Evolutionary conservation across 2,113 vertebrate genomes (phyloP), one percentile per base, ranked within the genome.

Genomic region (Danionella cerebrum): DNA sequence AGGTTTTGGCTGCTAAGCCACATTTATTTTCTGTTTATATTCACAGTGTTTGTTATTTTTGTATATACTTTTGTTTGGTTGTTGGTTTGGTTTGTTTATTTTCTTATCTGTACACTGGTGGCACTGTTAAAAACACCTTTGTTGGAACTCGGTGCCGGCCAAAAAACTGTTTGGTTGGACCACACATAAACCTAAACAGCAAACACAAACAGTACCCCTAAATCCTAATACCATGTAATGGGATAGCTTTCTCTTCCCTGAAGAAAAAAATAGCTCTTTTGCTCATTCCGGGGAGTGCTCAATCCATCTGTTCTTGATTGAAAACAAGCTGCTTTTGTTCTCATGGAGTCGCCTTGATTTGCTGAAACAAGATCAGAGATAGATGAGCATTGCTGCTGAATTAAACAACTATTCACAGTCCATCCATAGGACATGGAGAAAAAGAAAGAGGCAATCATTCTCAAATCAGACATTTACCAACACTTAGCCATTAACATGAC

Each of bases 221-320:
- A 13, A 44, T 45, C 47, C 69, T 31, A 59, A 52, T 33, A 70
- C 39, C 19, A 54, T 21, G 60, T 29, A 53, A 72, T 35, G 38
- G 63, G 54, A 60, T 48, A 39, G 39, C 51, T 53, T 21, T 58
- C 36, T 65, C 36, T 38, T 48, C 36, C 27, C 21, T 42, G 6
- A 42, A 35, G 21, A 5, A 21, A 47, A 31, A 65, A 51, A 51
- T 35, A 62, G 11, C 54, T 10, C 60, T 57, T 51, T 41, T 25
- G 48, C 21, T 47, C 52, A 48, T 39, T 59, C 25, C 55, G 51
- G 14, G 14, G 18, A 38, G 63, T 13, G 16, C 39, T 36, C 16
- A 18, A 64, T 13, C 25, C 69, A 65, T 71, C 69, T 71, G 60
- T 51, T 57, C 33, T 65, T 36, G 18, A 71, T 71, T 65, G 41